Evolutionary conservation across 2,113 vertebrate species (phyloP).

Genomic region (Monopterus albus): DNA sequence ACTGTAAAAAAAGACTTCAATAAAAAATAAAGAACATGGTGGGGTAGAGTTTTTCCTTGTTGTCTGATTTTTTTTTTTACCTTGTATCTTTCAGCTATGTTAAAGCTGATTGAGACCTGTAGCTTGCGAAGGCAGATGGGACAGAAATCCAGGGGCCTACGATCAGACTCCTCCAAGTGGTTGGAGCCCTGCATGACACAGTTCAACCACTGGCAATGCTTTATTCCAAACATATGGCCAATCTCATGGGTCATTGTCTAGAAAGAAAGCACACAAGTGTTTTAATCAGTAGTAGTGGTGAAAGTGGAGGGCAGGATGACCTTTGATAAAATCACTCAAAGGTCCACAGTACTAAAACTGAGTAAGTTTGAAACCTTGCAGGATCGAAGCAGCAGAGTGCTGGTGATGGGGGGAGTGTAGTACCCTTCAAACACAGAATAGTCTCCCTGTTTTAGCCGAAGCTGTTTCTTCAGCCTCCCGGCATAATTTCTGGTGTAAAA

Average conservation of each 20-base stretch:
- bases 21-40: too few relatives aligned
- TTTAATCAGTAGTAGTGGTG: background rate
- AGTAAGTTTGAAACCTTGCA: conserved; percentile 74
- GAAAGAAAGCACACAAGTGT: background rate
- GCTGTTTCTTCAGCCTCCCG: conserved; percentile 76
- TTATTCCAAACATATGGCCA: conserved; percentile 79
- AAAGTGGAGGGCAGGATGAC: background rate
- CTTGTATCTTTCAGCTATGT: conserved; percentile 61
- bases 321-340: background rate
- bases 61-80: conserved; percentile 19
- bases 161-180: conserved; percentile 81
- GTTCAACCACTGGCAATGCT: conserved; percentile 82
- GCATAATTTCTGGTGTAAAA: conserved; percentile 82
- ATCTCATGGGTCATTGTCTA: conserved; percentile 82
- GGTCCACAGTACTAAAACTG: background rate
- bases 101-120: conserved; percentile 73
- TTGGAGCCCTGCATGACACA: conserved; percentile 86
- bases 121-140: conserved; percentile 81
- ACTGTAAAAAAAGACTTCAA: too few relatives aligned
- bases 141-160: conserved; percentile 78
- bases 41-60: too few relatives aligned
- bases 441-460: conserved; percentile 64
- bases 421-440: conserved; percentile 80
- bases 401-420: conserved; percentile 78
- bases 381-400: conserved; percentile 79